Conservation (phyloP, 2,113 vertebrate species). For the Panthera tigris region DNA sequence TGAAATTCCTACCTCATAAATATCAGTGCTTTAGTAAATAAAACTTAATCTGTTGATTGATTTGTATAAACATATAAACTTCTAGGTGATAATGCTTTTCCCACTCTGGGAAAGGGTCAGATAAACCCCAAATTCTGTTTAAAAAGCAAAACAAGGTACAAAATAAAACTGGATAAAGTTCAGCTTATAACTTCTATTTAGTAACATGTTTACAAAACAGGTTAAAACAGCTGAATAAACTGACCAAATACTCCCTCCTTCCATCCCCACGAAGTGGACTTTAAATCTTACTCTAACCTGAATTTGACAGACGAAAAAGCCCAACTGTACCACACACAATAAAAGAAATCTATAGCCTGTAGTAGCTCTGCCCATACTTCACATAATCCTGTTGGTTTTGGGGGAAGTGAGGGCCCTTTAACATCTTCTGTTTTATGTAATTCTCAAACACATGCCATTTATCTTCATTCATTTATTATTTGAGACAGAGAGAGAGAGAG, state of each 20-base stretch:
- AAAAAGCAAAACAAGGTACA: slow-evolving; percentile 32
- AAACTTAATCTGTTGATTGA: not conserved
- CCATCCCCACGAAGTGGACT: not conserved
- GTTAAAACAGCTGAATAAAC: not conserved
- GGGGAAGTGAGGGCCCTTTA: not conserved
- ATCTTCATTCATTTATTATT: too few relatives aligned
- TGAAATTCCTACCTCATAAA: not conserved
- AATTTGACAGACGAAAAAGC: slow-evolving; percentile 1
- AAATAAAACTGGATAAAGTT: not conserved
- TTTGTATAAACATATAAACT: slow-evolving; percentile 4
- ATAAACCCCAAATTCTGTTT: not conserved
- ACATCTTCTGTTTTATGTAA: not conserved
- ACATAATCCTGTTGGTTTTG: not conserved
- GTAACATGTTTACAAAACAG: not conserved
- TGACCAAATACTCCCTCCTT: not conserved
- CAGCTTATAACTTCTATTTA: not conserved
- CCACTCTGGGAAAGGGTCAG: not conserved
- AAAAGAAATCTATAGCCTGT: not conserved
- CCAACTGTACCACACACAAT: not conserved
- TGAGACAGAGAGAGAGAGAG: too few relatives aligned
- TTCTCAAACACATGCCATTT: not conserved
- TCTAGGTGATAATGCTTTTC: not conserved
- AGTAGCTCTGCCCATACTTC: not conserved
- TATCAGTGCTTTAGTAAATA: not conserved
- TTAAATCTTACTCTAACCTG: not conserved